These are phyloP conservation scores for Epinephelus lanceolatus DNA, from an alignment of 2,113 vertebrate species.

Conservation along the genomic window DNA sequence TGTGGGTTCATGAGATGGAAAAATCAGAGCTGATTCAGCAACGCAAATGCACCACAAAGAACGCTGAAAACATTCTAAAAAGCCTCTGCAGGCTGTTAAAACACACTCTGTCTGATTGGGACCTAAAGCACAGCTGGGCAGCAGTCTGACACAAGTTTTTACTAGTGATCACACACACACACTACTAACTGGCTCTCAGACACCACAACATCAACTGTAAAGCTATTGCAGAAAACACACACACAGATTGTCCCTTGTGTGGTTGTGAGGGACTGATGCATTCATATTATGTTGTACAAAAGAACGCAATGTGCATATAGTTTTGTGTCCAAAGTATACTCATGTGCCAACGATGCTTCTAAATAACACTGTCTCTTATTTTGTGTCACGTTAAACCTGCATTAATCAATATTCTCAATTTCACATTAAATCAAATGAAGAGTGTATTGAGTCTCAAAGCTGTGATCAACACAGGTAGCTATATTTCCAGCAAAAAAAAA, in stretches of 20 bases:
- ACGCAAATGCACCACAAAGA: too few species aligned
- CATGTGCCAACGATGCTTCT: background rate
- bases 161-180: background rate
- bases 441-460: background rate
- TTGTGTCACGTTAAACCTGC: background rate
- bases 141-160: background rate
- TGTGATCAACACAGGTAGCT: background rate
- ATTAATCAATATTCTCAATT: background rate
- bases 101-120: too few species aligned
- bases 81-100: too few species aligned
- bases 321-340: background rate
- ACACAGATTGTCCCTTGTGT: background rate
- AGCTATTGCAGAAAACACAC: conserved; percentile 5
- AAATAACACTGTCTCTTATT: background rate
- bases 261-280: background rate
- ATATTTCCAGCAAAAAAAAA: background rate
- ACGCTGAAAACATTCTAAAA: too few species aligned
- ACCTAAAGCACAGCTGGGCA: background rate
- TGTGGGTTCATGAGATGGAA: too few species aligned
- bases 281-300: background rate
- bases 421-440: background rate
- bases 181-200: conserved; percentile 8
- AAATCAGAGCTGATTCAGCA: too few species aligned
- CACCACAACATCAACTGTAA: conserved; percentile 13
- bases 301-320: background rate